Base-by-base conservation (phyloP, 2,888 invertebrate species). In the Epicampocera succincta region DNA sequence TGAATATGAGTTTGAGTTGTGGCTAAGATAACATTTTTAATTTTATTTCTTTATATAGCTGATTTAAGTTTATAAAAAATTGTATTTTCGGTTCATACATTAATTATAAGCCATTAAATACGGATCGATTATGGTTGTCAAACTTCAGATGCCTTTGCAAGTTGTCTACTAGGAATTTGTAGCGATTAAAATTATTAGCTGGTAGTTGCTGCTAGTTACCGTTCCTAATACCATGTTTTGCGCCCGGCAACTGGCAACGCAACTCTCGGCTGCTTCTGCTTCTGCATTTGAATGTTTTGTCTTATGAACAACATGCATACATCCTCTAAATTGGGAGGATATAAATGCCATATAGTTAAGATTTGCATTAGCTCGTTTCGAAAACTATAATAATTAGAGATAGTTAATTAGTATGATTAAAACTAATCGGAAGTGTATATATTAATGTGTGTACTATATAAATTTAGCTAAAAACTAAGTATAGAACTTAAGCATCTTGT, bases 401-500 rank as follows among this genome's bases (percentile, higher is more conserved):
- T 52, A 44, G 8, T 72, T 42, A 17, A 21, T 33, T 44, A 21
- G 38, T 74, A 42, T 46, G 9, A 33, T 6, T 63, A 19, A 61
- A 29, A 60, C 40, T 11, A 42, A 29, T 61, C 38, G 3, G 8
- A 46, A 63, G 54, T 74, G 58, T 74, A 74, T 40, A 29, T 66
- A 66, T 13, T 15, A 46, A 54, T 46, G 11, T 6, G 17, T 56
- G 65, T 65, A 74, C 65, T 58, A 42, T 65, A 48, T 4, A 66
- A 63, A 58, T 56, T 8, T 46, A 46, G 6, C 21, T 19, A 38
- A 19, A 54, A 61, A 11, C 21, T 69, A 58, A 33, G 38, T 60
- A 8, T 74, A 74, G 65, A 11, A 65, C 56, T 54, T 74, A 74
- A 65, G 74, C 17, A 25, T 66, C 9, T 74, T 58, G 74, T 74